Base-by-base conservation (phyloP, 2,888 invertebrate genomes). In the Iphiclides podalirius region DNA sequence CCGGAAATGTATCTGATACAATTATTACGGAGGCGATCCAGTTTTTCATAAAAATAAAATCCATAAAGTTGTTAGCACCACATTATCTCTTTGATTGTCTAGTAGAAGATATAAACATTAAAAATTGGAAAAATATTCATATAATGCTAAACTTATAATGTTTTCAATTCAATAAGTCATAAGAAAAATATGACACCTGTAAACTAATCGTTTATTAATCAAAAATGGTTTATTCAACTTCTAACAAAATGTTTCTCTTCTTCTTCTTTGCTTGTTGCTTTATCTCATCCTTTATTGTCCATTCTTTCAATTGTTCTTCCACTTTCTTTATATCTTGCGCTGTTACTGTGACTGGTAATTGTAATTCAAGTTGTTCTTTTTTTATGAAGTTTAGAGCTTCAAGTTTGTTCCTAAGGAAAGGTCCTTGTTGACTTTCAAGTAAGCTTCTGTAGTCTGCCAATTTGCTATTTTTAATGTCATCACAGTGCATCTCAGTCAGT, bases 361-460 rank as follows among this genome's bases (percentile, higher is more conserved):
- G 90, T 51, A 93, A 91, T 8, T 91, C 92, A 37, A 89, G 79
- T 70, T 96, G 96, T 72, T 96, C 95, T 53, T 91, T 90, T 28
- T 92, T 90, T n/a, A 96, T 94, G 65, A 93, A 93, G 53, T 91
- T 80, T 1, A 97, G 74, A 13, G 92, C 91, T 37, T 92, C 89
- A 0, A 93, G 86, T 71, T 97, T 97, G 45, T 95, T 92, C 66
- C 91, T 87, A 13, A 94, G 82, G 70, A 95, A 97, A 0, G 89
- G 89, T 6, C 93, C 92, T 70, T 96, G 94, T 70, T 96, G 92
- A 7, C 83, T 81, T 67, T 94, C 92, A 23, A 98, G 76, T 51
- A 92, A 72, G 40, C 82, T 82, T 63, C 91, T 91, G 65, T 95
- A 95, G 1, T 89, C 91, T 0, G 89, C 70, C 6, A 96, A 72